Conservation (phyloP, 2,113 vertebrate species). For the Semnopithecus entellus region DNA sequence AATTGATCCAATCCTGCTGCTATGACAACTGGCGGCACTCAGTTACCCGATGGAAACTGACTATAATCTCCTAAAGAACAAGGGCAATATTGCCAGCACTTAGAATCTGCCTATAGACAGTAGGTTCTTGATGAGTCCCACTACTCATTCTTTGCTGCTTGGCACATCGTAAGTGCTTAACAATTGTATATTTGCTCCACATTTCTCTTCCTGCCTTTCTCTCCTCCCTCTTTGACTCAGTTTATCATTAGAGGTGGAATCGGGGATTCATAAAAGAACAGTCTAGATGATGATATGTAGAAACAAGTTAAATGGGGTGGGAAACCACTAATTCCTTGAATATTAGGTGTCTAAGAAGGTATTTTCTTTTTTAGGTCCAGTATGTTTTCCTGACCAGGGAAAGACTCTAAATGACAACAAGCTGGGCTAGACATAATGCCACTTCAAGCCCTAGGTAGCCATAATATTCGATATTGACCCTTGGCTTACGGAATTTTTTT, state of each 20-base stretch:
- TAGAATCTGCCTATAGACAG: not conserved
- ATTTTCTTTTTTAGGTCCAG: not conserved
- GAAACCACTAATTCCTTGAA: not conserved
- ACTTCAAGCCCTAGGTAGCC: not conserved
- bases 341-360: not conserved
- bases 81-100: not conserved
- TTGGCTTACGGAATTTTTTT: not conserved
- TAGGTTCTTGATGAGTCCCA: not conserved
- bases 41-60: not conserved
- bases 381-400: not conserved
- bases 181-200: not conserved
- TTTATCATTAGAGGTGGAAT: not conserved
- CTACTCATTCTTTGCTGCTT: not conserved
- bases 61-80: not conserved
- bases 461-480: not conserved
- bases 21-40: not conserved
- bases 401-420: not conserved
- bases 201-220: not conserved
- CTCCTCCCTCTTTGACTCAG: not conserved
- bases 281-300: not conserved
- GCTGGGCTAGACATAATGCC: not conserved
- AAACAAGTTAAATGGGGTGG: not conserved
- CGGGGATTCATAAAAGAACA: not conserved
- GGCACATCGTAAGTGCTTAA: not conserved
- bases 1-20: not conserved